Evolutionary conservation across 1,140 invertebrate species (phyloP), one percentile per base, ranked within the genome.

Genomic region (Euura saliciscinereae): DNA sequence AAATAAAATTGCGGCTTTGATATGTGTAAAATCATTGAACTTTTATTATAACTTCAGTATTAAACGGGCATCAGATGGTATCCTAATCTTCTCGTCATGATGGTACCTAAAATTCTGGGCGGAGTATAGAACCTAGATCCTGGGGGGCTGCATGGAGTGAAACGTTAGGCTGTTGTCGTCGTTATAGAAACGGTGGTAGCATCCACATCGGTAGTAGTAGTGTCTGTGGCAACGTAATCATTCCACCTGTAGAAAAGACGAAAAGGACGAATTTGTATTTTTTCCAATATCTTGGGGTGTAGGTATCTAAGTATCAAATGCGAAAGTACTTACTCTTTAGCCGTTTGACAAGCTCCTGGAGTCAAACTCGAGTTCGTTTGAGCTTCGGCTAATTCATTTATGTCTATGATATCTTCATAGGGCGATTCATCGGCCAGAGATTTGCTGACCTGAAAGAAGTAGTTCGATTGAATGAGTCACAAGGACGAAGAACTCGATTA

Each of bases 261-360:
- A 51, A 51, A 28, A 28, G 28, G 28, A 28, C 28, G 1, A 28
- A 28, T 28, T 7, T 28, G 4, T 42, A 28, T 8, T 43, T 44
- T 28, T 28, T 28, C 28, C 28, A 28, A 28, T 28, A 28, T 1
- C 28, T 8, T 13, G 42, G 43, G 28, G 0, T 43, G 28, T 2
- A 44, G 8, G 42, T 67, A 3, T 67, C 3, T 0, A 13, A 5
- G 13, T 13, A 67, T 28, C 8, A 42, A 11, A 42, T 8, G 43
- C 43, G 43, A 42, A 67, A 8, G 10, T 8, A 78, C 76, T 80
- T 73, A 84, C 83, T 84, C 82, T 42, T 68, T 77, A 4, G 80
- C 80, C 5, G 80, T 80, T 68, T 84, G 77, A 68, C 83, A 84
- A 6, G 66, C 44, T 13, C 82, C 80, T 11, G 83, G 79, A 3